Conservation (phyloP, 2,797 vertebrate genomes). For the Simalia tracyae region DNA sequence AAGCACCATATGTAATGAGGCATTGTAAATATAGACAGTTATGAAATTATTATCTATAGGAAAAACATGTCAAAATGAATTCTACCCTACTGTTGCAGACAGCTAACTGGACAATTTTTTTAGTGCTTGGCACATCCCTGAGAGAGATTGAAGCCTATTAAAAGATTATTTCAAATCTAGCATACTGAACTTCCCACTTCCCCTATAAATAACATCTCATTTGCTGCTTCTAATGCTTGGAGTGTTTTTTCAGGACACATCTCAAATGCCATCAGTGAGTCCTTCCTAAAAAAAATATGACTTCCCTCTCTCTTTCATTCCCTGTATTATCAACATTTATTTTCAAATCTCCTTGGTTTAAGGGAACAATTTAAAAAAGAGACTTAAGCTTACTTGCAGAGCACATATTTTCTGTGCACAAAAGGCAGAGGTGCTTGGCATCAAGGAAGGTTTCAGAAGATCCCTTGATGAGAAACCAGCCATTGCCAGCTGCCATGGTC, state of each 20-base stretch:
- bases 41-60: background rate
- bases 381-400: background rate
- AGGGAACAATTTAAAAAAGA: background rate
- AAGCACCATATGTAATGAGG: background rate
- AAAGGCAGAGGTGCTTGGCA: background rate
- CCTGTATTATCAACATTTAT: background rate
- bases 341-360: background rate
- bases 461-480: background rate
- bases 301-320: background rate
- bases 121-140: background rate
- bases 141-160: background rate
- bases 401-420: background rate
- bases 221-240: background rate
- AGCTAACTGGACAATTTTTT: background rate
- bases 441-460: background rate
- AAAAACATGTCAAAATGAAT: background rate
- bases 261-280: background rate
- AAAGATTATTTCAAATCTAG: background rate
- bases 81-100: background rate
- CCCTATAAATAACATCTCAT: background rate
- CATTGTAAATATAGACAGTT: background rate
- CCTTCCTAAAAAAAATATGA: background rate
- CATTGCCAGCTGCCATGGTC: background rate
- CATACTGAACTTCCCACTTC: background rate
- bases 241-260: background rate